Evolutionary conservation across 1,140 invertebrate genomes (phyloP).

Genomic region (Gerris buenoi): DNA sequence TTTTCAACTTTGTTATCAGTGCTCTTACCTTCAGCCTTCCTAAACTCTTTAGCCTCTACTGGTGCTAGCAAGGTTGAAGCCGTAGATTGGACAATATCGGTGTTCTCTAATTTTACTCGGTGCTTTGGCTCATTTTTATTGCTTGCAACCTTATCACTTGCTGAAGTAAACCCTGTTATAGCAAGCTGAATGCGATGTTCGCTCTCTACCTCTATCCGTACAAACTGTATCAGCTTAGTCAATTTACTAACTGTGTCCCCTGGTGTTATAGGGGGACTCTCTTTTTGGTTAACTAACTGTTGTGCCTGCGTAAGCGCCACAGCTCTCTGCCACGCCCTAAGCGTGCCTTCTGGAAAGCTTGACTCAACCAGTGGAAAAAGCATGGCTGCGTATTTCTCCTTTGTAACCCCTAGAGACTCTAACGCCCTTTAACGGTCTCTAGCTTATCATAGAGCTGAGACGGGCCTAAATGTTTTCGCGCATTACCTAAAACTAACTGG

Average conservation of each 20-base stretch:
- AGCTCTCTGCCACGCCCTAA: background rate
- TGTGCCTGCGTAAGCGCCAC: background rate
- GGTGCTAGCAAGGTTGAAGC: background rate
- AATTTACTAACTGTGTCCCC: background rate
- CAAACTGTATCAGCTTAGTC: background rate
- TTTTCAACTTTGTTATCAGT: background rate
- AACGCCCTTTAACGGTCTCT: background rate
- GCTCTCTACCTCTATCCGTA: background rate
- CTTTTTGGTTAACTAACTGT: too few species aligned
- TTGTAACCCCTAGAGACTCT: background rate
- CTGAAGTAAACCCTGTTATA: background rate
- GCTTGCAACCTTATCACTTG: background rate
- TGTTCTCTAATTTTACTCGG: background rate
- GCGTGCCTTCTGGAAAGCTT: background rate
- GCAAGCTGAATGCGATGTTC: background rate
- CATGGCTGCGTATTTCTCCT: background rate
- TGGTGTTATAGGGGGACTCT: background rate
- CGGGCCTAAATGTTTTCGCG: background rate
- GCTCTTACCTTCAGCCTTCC: background rate
- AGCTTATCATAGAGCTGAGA: background rate
- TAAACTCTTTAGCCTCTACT: background rate
- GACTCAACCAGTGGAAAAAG: background rate
- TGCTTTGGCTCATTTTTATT: background rate
- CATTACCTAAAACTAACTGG: background rate
- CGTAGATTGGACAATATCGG: too few species aligned